Evolutionary conservation across 2,113 vertebrate species (phyloP).

Genomic region (Cnemophilus loriae): DNA sequence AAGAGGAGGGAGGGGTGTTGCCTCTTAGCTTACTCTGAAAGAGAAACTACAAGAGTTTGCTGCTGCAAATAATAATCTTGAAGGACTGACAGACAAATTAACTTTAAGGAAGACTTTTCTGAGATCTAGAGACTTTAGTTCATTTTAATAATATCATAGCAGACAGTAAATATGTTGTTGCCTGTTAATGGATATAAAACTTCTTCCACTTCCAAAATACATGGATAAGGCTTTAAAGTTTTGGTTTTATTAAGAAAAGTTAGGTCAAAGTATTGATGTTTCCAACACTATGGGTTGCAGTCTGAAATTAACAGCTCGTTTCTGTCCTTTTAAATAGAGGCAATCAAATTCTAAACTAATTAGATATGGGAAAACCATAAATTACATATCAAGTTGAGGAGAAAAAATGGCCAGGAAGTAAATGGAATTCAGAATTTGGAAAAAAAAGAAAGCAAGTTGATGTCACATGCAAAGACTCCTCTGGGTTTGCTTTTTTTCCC

Average conservation of each 20-base stretch:
- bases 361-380: conserved; percentile 47
- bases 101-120: conserved; percentile 41
- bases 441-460: background rate
- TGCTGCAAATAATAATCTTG: conserved; percentile 12
- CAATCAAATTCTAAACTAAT: conserved; percentile 72
- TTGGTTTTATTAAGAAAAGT: conserved; percentile 70
- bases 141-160: conserved; percentile 63
- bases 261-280: conserved; percentile 74
- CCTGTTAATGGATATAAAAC: conserved; percentile 72
- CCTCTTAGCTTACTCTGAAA: too few relatives aligned
- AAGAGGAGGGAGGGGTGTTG: too few relatives aligned
- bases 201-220: conserved; percentile 52
- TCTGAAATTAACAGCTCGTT: conserved; percentile 70
- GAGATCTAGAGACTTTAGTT: conserved; percentile 12
- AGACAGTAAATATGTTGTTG: conserved; percentile 71
- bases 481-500: background rate
- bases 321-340: conserved; percentile 57
- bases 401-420: conserved; percentile 1
- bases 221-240: conserved; percentile 55
- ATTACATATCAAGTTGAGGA: conserved; percentile 18
- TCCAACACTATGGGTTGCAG: conserved; percentile 52
- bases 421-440: background rate
- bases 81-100: conserved; percentile 18
- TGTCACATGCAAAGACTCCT: background rate
- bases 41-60: background rate